Percentiles rank a stretch among this genome's conserved stretches.
phyloP scores from a whole-genome alignment of 2,888 invertebrate species.

The Cheilosia grossa region DNA sequence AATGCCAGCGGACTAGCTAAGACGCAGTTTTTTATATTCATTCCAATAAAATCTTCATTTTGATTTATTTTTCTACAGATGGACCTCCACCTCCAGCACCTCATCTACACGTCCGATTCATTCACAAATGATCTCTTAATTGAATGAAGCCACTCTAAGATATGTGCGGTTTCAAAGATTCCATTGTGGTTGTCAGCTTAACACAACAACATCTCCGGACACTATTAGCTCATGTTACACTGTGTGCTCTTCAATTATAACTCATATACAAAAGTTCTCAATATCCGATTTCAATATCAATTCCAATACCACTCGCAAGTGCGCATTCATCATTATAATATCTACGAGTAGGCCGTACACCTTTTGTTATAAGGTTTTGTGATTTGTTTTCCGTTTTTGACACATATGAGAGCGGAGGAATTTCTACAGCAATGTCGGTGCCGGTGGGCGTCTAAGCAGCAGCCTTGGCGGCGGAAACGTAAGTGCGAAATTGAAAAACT shows the following conservation, averaged over 20 bases:
- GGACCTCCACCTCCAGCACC: neutral
- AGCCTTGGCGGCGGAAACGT: conserved; percentile 21
- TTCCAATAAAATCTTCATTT: neutral
- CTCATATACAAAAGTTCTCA: conserved; percentile 1
- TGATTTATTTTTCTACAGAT: neutral
- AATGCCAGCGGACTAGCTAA: too few relatives aligned
- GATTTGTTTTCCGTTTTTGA: neutral
- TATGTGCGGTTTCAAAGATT: conserved; percentile 20
- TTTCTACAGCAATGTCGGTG: too few relatives aligned
- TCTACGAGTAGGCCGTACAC: neutral
- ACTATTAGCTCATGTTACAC: conserved; percentile 18
- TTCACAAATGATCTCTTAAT: conserved; percentile 35
- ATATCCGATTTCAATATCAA: conserved; percentile 7
- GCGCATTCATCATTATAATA: conserved; percentile 21
- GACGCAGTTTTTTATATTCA: too few relatives aligned
- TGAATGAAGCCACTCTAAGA: conserved; percentile 24
- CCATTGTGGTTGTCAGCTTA: conserved; percentile 20
- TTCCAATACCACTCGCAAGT: conserved; percentile 41
- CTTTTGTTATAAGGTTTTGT: conserved; percentile 19
- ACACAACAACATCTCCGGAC: conserved; percentile 8
- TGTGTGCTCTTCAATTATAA: conserved; percentile 20
- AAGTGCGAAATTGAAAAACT: conserved; percentile 34
- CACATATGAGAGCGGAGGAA: conserved; percentile 13
- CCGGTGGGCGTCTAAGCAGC: conserved; percentile 34
- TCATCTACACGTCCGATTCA: neutral